Evolutionary conservation across 2,113 vertebrate genomes (phyloP), one percentile per base, ranked within the genome.

Genomic region (Hiodon alosoides): DNA sequence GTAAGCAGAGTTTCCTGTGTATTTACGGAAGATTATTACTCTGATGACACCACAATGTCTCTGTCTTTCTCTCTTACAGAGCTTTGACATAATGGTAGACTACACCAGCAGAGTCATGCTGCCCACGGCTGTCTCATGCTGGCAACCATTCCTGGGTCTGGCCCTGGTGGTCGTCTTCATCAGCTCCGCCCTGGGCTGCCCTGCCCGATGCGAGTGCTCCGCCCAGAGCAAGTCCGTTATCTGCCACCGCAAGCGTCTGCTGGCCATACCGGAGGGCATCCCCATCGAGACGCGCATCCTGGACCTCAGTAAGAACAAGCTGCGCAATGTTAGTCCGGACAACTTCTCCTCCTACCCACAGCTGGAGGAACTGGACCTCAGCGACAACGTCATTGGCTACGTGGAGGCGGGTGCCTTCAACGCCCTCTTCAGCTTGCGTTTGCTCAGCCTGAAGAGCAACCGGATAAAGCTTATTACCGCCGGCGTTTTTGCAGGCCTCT

Each of bases 221-320:
- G 95, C 97, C 6, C 97, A 97, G 84, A 98, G 91, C 87, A 98
- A 96, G 76, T 96, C 97, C 0, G 98, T 99, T 68, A 94, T 94
- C 84, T 99, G 98, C 87, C 96, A 99, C 81, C 89, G 98, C 69
- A 93, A 95, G 78, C 92, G 96, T 16, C 85, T 97, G 85, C 89
- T 92, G 10, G 84, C 83, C 77, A 97, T 99, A 78, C 98, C 98
- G 0, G 98, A 98, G 50, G 98, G 98, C 79, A 95, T 99, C 82
- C 98, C 98, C 17, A 97, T 96, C 0, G 98, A 99, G 87, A 99
- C 98, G 52, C 94, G 95, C 87, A 93, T 97, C 83, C 87, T 99
- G 86, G 96, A 99, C 89, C 93, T 99, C 72, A 99, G 98, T 87
- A 99, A 99, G 89, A 99, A 99, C 87, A 93, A 96, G 79, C 85